phyloP scores from a whole-genome alignment of 1,140 invertebrate species.

The Spodoptera litura region DNA sequence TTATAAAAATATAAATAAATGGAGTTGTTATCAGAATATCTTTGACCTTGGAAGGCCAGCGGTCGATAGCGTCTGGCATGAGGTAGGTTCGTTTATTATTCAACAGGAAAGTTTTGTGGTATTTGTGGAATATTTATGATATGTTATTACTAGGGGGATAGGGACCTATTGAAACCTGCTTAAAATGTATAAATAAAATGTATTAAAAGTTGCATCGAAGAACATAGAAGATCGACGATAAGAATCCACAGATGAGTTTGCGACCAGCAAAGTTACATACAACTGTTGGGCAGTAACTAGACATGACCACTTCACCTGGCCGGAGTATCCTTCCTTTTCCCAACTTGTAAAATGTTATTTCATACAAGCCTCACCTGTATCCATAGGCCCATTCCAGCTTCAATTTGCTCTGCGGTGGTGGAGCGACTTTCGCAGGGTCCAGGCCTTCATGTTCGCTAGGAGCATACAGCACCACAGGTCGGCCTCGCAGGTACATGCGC shows the following conservation, averaged over 20 bases:
- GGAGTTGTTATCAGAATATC: conserved; percentile 12
- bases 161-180: no score
- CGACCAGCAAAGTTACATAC: no score
- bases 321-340: no score
- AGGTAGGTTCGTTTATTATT: conserved; percentile 26
- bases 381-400: conserved; percentile 96
- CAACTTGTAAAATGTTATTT: no score
- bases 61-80: conserved; percentile 27
- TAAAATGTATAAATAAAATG: no score
- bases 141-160: no score
- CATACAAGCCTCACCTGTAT: conserved; percentile 74
- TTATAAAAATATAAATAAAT: conserved; percentile 34
- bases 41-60: conserved; percentile 20
- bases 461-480: conserved; percentile 92
- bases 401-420: conserved; percentile 92
- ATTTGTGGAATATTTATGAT: not conserved
- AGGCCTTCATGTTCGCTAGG: conserved; percentile 90
- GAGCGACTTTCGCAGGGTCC: conserved; percentile 92
- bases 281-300: no score
- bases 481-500: conserved; percentile 93
- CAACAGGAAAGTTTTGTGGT: conserved; percentile 21
- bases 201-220: no score
- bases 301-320: no score
- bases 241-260: no score
- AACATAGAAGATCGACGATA: no score